phyloP scores from a whole-genome alignment of 2,888 invertebrate species.

The Colostygia pectinataria region DNA sequence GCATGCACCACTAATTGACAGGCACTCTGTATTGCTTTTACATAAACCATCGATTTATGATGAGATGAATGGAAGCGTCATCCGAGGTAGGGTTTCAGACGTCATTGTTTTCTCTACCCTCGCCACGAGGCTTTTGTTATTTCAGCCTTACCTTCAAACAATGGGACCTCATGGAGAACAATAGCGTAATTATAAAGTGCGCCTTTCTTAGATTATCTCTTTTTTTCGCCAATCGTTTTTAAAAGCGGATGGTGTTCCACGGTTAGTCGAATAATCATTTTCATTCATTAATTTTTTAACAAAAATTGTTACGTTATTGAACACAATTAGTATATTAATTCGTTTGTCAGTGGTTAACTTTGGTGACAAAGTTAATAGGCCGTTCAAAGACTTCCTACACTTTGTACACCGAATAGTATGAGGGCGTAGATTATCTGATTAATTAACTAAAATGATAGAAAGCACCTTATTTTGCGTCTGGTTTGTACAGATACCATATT shows the following conservation, averaged over 20 bases:
- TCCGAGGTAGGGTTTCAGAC: constrained; percentile 62
- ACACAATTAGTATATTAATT: too few species aligned
- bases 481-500: too few species aligned
- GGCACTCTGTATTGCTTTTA: constrained; percentile 14
- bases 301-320: too few species aligned
- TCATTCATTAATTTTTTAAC: too few species aligned
- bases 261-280: neutral
- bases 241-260: constrained; percentile 5
- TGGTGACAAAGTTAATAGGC: too few species aligned
- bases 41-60: constrained; percentile 53
- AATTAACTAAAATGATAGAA: too few species aligned
- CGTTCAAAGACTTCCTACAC: too few species aligned
- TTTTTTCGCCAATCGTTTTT: constrained; percentile 40
- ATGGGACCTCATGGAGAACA: constrained; percentile 65
- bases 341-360: too few species aligned
- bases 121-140: constrained; percentile 66
- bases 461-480: too few species aligned
- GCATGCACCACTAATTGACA: constrained; percentile 9
- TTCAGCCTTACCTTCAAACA: constrained; percentile 65
- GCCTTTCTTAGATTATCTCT: constrained; percentile 56
- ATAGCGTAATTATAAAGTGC: constrained; percentile 73
- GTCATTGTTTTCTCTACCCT: constrained; percentile 72
- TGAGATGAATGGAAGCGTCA: constrained; percentile 57
- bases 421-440: too few species aligned
- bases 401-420: too few species aligned